Evolutionary conservation across 2,113 vertebrate species (phyloP).

Genomic region (Platanista minor): DNA sequence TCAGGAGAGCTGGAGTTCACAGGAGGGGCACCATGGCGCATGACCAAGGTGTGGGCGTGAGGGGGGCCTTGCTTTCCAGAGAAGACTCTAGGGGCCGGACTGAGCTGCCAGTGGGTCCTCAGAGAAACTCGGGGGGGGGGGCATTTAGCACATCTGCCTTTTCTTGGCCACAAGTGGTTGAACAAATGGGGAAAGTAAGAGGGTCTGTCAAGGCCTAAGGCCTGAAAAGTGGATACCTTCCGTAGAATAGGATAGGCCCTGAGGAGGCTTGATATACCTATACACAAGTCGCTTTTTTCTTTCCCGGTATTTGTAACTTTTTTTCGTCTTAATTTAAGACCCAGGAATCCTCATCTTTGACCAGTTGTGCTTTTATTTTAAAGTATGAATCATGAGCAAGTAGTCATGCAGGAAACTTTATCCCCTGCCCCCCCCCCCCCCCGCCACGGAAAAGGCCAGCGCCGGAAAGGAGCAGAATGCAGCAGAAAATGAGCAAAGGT

Average conservation of each 20-base stretch:
- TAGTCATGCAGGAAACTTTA: conserved; percentile 46
- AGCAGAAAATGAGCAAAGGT: neutral
- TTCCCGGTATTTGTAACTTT: neutral
- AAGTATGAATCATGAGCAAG: conserved; percentile 54
- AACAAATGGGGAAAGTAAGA: neutral
- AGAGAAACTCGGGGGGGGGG: neutral
- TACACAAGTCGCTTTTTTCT: neutral
- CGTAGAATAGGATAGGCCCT: neutral
- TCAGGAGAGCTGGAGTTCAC: neutral
- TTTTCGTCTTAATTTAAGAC: conserved; percentile 26
- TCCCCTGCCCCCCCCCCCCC: conserved; percentile 25
- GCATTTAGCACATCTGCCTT: neutral
- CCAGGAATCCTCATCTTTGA: conserved; percentile 4
- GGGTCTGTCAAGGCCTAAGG: neutral
- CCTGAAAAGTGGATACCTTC: neutral
- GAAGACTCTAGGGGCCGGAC: neutral
- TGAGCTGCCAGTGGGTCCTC: neutral
- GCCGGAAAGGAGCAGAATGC: neutral
- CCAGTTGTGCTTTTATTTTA: conserved; percentile 39
- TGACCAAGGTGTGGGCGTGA: neutral
- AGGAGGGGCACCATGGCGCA: neutral
- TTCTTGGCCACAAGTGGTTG: neutral
- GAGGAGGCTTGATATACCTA: neutral
- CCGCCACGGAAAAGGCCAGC: neutral
- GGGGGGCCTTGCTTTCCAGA: neutral